Evolutionary conservation across 2,888 invertebrate species (phyloP), one percentile per base, ranked within the genome.

Genomic region (Beris morrisii): DNA sequence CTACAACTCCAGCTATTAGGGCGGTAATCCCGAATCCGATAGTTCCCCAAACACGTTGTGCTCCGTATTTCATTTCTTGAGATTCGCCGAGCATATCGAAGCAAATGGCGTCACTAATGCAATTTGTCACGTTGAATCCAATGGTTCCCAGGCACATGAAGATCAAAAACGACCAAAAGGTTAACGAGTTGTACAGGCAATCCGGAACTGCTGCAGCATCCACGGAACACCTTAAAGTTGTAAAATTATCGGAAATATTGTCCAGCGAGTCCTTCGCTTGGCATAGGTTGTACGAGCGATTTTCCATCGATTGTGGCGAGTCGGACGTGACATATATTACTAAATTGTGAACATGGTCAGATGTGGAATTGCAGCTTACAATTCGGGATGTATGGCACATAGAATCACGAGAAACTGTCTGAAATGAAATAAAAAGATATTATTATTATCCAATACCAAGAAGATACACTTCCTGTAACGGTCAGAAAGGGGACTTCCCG

Each of bases 91-190:
- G 83, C 30, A 93, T 86, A 78, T 95, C 92, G 75, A 95, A 95
- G 77, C 94, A 93, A 38, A 95, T 89, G 0, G 95, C 93, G 79
- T 96, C 96, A 46, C 92, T 91, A 46, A 95, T 88, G 55, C 91
- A 92, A 74, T 94, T 91, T 43, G 89, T 87, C 0, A 95, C 93
- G 77, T 92, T 93, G 75, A 89, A 93, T 4, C 90, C 89, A 67
- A 92, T 89, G 3, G 87, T 90, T 32, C 92, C 92, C 1, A 90
- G 70, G 52, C 88, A 88, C 83, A 91, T 86, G 28, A 91, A 77
- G 1, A 88, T 70, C 0, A 92, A 86, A 72, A 91, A 92, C 3
- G 84, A 82, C 91, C 91, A 92, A 77, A 92, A 93, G 0, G 85
- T 83, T 0, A 80, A 73, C 0, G 87, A 86, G 67, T 79, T 79